These are phyloP conservation scores for Valencia hispanica DNA, from an alignment of 2,797 vertebrate species.

Conservation along the genomic window DNA sequence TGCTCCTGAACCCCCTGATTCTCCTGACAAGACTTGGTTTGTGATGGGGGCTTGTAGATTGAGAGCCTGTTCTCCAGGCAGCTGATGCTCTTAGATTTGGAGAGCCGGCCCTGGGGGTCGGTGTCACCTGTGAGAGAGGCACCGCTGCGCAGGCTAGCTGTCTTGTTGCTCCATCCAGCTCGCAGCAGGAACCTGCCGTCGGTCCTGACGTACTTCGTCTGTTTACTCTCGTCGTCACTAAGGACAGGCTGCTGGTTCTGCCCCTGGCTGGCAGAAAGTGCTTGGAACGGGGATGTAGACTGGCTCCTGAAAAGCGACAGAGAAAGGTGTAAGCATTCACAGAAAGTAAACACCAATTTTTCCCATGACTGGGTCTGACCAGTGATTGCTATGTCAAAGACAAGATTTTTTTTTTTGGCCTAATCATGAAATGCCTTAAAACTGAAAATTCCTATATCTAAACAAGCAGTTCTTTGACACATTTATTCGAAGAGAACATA, in stretches of 20 bases:
- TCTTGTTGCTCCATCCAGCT: slow-evolving; percentile 81
- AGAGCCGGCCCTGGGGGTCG: slow-evolving; percentile 77
- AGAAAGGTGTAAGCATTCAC: slow-evolving; percentile 19
- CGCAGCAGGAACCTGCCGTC: slow-evolving; percentile 83
- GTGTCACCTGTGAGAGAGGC: slow-evolving; percentile 75
- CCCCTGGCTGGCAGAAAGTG: slow-evolving; percentile 82
- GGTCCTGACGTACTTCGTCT: slow-evolving; percentile 79
- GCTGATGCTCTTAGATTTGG: slow-evolving; percentile 89
- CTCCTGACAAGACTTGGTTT: slow-evolving; percentile 57
- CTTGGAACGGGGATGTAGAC: slow-evolving; percentile 88
- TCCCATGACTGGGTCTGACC: not conserved
- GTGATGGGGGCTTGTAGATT: slow-evolving; percentile 80
- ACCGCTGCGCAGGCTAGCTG: slow-evolving; percentile 73
- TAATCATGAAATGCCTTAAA: not conserved
- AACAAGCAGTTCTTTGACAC: not conserved
- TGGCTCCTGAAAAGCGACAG: slow-evolving; percentile 86
- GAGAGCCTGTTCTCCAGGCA: slow-evolving; percentile 90
- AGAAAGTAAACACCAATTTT: not conserved
- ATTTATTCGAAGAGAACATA: not conserved
- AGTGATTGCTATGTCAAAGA: not conserved
- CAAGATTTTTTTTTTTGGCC: not conserved
- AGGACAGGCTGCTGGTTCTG: slow-evolving; percentile 84
- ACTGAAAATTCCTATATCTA: not conserved
- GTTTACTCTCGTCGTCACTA: slow-evolving; percentile 85
- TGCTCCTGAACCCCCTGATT: slow-evolving; percentile 77